These are phyloP conservation scores for Apostichopus leukothele DNA, from an alignment of 53 echinoderm and acorn worm genomes.

Conservation along the genomic window DNA sequence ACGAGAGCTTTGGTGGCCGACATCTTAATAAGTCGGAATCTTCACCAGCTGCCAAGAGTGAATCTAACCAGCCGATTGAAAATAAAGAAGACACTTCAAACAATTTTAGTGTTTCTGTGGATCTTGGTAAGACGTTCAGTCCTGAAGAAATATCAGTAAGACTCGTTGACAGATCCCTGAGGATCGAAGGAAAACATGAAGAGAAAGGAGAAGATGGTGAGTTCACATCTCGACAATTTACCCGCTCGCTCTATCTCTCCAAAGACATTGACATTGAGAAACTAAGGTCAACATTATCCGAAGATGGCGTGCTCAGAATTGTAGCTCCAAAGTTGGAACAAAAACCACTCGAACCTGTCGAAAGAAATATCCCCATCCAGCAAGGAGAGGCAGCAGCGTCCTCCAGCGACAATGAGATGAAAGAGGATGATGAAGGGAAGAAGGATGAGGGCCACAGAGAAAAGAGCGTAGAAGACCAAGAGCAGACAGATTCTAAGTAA, in stretches of 20 bases:
- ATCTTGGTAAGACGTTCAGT: background rate
- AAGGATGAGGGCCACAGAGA: no score
- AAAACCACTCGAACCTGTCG: background rate
- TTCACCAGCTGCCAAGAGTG: no score
- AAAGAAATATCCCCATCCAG: background rate
- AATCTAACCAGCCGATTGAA: no score
- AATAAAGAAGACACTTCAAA: no score
- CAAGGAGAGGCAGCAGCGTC: background rate
- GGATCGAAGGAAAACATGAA: conserved; percentile 7
- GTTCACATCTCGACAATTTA: conserved; percentile 17
- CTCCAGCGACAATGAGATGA: background rate
- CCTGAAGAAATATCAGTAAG: background rate
- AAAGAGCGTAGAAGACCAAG: no score
- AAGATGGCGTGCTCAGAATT: conserved; percentile 20
- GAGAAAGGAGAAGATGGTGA: conserved; percentile 27
- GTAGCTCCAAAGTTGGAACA: conserved; percentile 32
- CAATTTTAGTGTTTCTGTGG: no score
- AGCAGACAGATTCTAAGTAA: no score
- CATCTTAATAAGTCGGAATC: no score
- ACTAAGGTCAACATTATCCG: conserved; percentile 3
- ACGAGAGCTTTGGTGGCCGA: no score
- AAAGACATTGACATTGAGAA: conserved; percentile 14
- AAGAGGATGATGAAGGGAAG: no score
- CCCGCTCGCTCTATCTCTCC: background rate
- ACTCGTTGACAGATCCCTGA: background rate